These are phyloP conservation scores for Periparus ater DNA, from an alignment of 2,797 vertebrate genomes.

Conservation along the genomic window DNA sequence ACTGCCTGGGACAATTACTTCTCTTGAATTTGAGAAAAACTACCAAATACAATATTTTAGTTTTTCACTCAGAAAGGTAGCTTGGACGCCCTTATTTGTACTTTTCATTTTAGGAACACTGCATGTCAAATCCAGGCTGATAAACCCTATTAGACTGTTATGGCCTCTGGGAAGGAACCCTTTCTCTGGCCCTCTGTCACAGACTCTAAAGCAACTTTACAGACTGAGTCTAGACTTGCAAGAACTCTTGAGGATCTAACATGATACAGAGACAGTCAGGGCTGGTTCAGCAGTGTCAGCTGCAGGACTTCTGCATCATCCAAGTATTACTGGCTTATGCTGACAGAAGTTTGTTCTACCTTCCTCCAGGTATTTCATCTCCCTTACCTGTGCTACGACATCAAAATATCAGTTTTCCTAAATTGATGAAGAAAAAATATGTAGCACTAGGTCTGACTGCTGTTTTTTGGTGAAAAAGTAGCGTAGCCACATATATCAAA, in stretches of 20 bases:
- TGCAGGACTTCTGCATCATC: neutral
- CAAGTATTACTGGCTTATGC: neutral
- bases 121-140: neutral
- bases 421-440: neutral
- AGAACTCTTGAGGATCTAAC: neutral
- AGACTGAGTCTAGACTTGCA: neutral
- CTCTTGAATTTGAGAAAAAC: neutral
- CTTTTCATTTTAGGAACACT: neutral
- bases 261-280: neutral
- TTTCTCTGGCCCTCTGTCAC: neutral
- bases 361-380: neutral
- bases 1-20: neutral
- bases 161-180: neutral
- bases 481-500: neutral
- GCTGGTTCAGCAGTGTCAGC: neutral
- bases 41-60: neutral
- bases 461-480: neutral
- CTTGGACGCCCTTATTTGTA: neutral
- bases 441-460: neutral
- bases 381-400: neutral
- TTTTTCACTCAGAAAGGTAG: neutral
- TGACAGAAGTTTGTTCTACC: neutral
- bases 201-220: neutral
- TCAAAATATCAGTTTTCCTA: neutral
- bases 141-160: neutral